Conservation (phyloP, 30 jellyfish, hydroid and myxozoan genomes). For the Turritopsis rubra region DNA sequence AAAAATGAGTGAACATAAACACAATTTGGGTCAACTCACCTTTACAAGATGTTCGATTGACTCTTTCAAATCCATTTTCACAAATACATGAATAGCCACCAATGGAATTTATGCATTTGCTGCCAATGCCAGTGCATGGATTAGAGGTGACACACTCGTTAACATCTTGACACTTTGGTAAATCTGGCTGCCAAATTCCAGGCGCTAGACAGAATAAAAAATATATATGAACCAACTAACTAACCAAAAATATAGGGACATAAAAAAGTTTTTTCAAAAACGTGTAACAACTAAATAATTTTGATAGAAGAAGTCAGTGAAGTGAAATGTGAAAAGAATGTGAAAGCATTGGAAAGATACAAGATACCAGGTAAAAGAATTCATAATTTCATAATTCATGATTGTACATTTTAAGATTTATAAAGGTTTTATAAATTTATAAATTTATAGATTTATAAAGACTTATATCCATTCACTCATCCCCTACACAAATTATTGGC, state of each 20-base stretch:
- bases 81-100: constrained; percentile 38
- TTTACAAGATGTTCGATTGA: constrained; percentile 9
- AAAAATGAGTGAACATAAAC: no score
- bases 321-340: no score
- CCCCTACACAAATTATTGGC: no score
- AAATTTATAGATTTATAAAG: no score
- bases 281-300: not conserved
- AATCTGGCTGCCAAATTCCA: constrained; percentile 34
- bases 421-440: no score
- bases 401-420: no score
- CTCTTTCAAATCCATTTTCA: constrained; percentile 18
- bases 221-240: not conserved
- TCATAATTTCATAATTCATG: no score
- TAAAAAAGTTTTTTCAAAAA: not conserved
- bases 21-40: constrained; percentile 26
- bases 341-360: no score
- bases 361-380: no score
- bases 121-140: constrained; percentile 40
- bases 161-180: constrained; percentile 28
- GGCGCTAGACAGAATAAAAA: not conserved
- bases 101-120: constrained; percentile 24
- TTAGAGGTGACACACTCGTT: constrained; percentile 18
- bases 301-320: no score
- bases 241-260: no score
- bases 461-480: no score